Base-by-base conservation (phyloP, 1,140 invertebrate genomes). In the Scaptomyza montana region DNA sequence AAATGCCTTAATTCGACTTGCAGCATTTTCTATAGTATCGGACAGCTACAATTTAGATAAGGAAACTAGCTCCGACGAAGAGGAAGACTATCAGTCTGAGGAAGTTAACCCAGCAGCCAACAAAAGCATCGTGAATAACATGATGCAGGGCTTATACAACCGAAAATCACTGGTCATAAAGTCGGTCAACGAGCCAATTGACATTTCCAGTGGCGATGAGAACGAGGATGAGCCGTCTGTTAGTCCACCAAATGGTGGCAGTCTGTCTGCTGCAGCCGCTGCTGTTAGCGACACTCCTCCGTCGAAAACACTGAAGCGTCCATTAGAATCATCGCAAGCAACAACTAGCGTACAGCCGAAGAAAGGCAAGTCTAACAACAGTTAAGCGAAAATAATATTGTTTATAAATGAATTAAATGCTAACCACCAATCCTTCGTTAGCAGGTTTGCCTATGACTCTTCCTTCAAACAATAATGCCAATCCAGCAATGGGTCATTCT, bases 161-260 rank as follows among this genome's bases (percentile, higher is more conserved):
- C 47, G 59, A 0, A 77, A 59, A 46, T 10, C 51, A 2, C 3
- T 53, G 16, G 9, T 53, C 0, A 1, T 49, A 7, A 89, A 84
- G 28, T 81, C 90, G 16, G 82, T 50, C 30, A 80, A 28, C 33
- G 92, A 93, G 30, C 93, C 92, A 30, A 94, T 94, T 60, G 93
- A 94, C 69, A 94, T 94, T 21, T 94, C 93, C 43, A 94, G 93
- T 59, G 93, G 94, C 21, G 93, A 94, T 59, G 93, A 94, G 9
- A 93, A 92, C 9, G 90, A 90, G 19, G 91, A 92, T 21, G 92
- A 92, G 5, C 50, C 51, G 0, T 46, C 70, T 12, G 61, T 46
- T 3, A 87, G 74, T 9, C 73, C 66, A 9, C 51, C 68, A 12
- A 89, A 89, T 59, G 68, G 56, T 8, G 28, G 28, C 10, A 47